Percentiles rank a stretch among this genome's conserved stretches.
phyloP scores from a whole-genome alignment of 2,888 invertebrate genomes.

The Cataglyphis livida region DNA sequence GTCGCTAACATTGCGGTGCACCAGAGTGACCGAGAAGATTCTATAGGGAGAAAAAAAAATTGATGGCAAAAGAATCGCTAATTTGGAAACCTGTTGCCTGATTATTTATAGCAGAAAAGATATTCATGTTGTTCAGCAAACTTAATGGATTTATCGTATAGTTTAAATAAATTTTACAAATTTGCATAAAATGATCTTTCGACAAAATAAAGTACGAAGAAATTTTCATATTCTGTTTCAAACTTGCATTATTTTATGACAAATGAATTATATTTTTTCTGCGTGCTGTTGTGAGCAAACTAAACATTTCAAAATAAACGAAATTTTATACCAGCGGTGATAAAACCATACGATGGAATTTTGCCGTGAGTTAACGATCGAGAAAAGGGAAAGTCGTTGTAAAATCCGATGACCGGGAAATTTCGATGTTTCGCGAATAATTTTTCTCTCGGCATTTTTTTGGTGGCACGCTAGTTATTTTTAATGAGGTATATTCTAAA shows the following conservation, averaged over 20 bases:
- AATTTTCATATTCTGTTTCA: background rate
- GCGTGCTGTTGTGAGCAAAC: background rate
- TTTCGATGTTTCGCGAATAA: background rate
- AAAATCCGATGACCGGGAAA: conserved; percentile 9
- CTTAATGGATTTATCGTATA: background rate
- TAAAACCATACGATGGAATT: conserved; percentile 20
- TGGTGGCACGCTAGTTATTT: background rate
- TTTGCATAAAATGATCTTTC: background rate
- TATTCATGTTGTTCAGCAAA: background rate
- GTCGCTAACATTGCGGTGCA: conserved; percentile 71
- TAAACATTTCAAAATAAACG: conserved; percentile 18
- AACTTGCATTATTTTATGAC: background rate
- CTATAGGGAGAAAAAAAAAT: conserved; percentile 69
- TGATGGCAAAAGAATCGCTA: conserved; percentile 46
- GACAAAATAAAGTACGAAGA: background rate
- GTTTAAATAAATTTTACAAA: background rate
- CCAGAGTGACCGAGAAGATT: conserved; percentile 69
- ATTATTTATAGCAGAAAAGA: conserved; percentile 52
- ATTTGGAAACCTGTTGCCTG: conserved; percentile 59
- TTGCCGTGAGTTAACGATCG: conserved; percentile 28
- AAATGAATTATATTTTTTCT: background rate
- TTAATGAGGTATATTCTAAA: background rate
- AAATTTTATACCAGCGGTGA: conserved; percentile 16
- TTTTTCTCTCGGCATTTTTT: background rate
- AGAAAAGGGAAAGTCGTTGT: background rate